phyloP scores from a whole-genome alignment of 2,797 vertebrate genomes.

The Sebastes goodei region DNA sequence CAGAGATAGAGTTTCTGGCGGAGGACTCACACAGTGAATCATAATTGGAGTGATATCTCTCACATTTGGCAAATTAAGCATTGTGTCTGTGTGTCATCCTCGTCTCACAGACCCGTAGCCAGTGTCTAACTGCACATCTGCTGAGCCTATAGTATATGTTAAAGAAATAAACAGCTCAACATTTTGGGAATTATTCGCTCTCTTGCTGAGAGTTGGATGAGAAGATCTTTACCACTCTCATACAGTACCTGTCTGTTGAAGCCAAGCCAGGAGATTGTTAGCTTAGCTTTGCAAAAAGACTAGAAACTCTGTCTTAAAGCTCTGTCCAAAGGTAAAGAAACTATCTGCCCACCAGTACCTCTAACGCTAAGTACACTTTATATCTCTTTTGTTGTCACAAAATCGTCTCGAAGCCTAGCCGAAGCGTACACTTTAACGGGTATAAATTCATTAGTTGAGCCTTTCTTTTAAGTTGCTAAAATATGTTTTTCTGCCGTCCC shows the following conservation, averaged over 20 bases:
- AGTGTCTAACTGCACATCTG: neutral
- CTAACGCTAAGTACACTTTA: neutral
- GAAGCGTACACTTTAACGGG: no score
- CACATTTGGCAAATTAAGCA: constrained; percentile 12
- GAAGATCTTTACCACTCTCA: no score
- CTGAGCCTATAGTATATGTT: neutral
- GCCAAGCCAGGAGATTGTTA: neutral
- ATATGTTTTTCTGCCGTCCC: no score
- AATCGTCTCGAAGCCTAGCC: no score
- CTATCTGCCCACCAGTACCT: neutral
- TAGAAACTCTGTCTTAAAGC: neutral
- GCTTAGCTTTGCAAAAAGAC: neutral
- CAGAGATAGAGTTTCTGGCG: constrained; percentile 1
- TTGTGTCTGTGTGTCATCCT: neutral
- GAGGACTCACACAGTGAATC: constrained; percentile 13
- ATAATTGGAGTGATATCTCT: constrained; percentile 5
- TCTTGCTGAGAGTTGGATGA: neutral
- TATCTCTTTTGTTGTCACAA: neutral
- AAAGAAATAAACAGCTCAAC: neutral
- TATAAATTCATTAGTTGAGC: no score
- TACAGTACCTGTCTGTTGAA: neutral
- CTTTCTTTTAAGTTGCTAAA: no score
- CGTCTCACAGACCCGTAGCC: neutral
- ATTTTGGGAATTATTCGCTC: neutral
- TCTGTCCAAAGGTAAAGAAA: neutral